Conservation (phyloP, 35 echinoderm and acorn worm genomes). For the Heliocidaris erythrogramma region DNA sequence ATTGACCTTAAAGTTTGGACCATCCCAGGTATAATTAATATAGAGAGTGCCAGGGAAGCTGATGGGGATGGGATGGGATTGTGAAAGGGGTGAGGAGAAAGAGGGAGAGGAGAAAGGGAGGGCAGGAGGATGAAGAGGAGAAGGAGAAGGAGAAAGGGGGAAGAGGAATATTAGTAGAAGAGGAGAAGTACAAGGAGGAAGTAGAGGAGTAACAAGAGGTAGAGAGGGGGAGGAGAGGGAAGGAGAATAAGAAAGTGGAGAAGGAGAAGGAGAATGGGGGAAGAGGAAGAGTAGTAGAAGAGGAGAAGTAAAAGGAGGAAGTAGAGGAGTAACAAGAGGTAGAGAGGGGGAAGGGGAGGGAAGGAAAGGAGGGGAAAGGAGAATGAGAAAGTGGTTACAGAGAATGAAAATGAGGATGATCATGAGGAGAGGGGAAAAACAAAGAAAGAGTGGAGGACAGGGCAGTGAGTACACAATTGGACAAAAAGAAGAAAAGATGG, state of each 20-base stretch:
- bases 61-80: no score
- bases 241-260: not conserved
- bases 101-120: not conserved
- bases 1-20: no score
- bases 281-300: not conserved
- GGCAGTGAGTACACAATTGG: no score
- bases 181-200: not conserved
- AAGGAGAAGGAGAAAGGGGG: not conserved
- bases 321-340: not conserved
- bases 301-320: not conserved
- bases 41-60: no score
- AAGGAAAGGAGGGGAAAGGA: not conserved
- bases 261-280: not conserved
- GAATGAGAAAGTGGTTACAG: no score
- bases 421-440: no score
- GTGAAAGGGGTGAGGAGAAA: not conserved
- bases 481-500: no score
- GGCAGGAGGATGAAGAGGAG: not conserved
- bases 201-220: not conserved
- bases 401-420: no score
- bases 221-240: not conserved
- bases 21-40: no score
- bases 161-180: not conserved
- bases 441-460: no score
- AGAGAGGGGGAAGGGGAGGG: not conserved